Evolutionary conservation across 2,888 invertebrate genomes (phyloP).

Genomic region (Tetheella fluctuosa): DNA sequence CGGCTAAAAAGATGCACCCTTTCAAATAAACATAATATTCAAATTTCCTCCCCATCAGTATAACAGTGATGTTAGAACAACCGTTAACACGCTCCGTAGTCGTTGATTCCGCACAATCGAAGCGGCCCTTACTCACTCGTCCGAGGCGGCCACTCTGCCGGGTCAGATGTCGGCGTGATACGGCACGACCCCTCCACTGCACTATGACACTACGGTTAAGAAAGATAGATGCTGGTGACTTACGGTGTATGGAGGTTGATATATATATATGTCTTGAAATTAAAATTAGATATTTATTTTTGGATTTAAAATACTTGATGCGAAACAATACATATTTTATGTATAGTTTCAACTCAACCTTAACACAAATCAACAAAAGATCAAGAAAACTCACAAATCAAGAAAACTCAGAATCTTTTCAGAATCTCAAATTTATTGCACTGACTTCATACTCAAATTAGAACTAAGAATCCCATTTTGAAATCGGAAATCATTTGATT

Average conservation of each 20-base stretch:
- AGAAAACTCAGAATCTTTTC: no score
- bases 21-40: neutral
- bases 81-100: constrained; percentile 10
- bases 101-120: constrained; percentile 40
- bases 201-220: constrained; percentile 29
- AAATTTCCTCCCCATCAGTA: neutral
- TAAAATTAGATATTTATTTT: neutral
- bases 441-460: no score
- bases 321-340: neutral
- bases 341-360: no score
- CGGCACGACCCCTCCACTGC: constrained; percentile 56
- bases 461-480: no score
- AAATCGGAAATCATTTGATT: no score
- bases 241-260: neutral
- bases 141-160: constrained; percentile 41
- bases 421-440: no score
- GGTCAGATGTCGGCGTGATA: constrained; percentile 67
- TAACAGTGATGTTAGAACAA: constrained; percentile 6
- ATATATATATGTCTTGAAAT: neutral
- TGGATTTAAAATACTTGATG: no score
- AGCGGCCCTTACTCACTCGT: constrained; percentile 29
- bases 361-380: no score
- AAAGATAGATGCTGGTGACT: constrained; percentile 26
- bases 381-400: no score
- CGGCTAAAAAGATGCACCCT: neutral